Conservation (phyloP, 1,140 invertebrate genomes). For the Bombus turneri region DNA sequence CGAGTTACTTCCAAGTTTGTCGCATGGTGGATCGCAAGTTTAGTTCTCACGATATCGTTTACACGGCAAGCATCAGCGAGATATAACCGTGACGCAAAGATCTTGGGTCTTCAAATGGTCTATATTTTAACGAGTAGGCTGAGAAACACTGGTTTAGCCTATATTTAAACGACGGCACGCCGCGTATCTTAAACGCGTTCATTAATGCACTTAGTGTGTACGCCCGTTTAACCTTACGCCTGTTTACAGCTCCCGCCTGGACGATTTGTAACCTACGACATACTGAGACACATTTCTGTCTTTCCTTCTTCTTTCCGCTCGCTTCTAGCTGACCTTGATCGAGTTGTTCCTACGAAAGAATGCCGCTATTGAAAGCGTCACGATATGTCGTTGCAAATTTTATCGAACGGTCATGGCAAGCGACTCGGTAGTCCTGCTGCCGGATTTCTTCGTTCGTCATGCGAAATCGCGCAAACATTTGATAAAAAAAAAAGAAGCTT, state of each 20-base stretch:
- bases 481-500: background rate
- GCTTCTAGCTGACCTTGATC: conserved; percentile 33
- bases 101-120: conserved; percentile 18
- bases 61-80: background rate
- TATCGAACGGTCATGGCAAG: background rate
- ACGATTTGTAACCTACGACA: conserved; percentile 53
- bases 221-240: conserved; percentile 45
- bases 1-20: background rate
- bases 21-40: background rate
- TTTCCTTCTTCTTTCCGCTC: background rate
- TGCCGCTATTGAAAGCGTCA: background rate
- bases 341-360: conserved; percentile 5
- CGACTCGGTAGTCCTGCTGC: background rate
- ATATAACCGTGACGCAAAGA: background rate
- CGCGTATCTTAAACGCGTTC: conserved; percentile 52
- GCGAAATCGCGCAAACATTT: background rate
- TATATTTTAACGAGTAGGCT: conserved; percentile 3
- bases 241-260: conserved; percentile 39
- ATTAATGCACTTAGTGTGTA: conserved; percentile 53
- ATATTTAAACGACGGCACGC: conserved; percentile 54
- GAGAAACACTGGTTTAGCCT: conserved; percentile 55
- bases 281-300: conserved; percentile 31
- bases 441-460: background rate
- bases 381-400: background rate
- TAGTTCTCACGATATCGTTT: conserved; percentile 43